Evolutionary conservation across 2,113 vertebrate genomes (phyloP).

Genomic region (Recurvirostra avosetta): DNA sequence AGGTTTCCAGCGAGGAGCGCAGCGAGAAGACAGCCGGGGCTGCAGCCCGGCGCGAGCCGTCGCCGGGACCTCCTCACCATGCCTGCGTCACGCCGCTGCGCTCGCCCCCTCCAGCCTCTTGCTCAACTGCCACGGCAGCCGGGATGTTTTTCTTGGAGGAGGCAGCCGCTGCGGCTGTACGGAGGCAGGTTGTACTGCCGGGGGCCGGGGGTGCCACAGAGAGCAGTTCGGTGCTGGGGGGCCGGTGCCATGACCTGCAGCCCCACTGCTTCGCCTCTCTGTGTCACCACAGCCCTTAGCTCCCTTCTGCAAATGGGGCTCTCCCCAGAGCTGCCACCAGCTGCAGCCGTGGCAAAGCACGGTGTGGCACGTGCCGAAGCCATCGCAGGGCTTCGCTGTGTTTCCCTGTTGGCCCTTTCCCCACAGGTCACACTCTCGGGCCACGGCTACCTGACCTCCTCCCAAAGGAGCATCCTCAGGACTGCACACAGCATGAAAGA

Average conservation of each 20-base stretch:
- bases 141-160: conserved; percentile 6
- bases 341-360: not conserved
- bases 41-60: not conserved
- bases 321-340: not conserved
- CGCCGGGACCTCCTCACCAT: not conserved
- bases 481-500: not conserved
- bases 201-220: not conserved
- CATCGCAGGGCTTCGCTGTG: not conserved
- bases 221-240: fast-evolving
- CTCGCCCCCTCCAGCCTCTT: not conserved
- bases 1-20: not conserved
- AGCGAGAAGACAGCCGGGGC: not conserved
- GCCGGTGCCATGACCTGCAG: fast-evolving
- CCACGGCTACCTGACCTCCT: fast-evolving
- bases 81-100: not conserved
- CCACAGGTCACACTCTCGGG: not conserved
- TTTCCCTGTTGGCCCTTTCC: not conserved
- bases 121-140: not conserved
- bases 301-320: not conserved
- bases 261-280: not conserved
- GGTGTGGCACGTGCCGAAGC: fast-evolving
- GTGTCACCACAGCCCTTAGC: not conserved
- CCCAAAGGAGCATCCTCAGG: not conserved
- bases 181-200: not conserved
- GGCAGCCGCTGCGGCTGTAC: not conserved